Evolutionary conservation across 1,140 invertebrate species (phyloP), one percentile per base, ranked within the genome.

Genomic region (Drosophila nigromelanica): DNA sequence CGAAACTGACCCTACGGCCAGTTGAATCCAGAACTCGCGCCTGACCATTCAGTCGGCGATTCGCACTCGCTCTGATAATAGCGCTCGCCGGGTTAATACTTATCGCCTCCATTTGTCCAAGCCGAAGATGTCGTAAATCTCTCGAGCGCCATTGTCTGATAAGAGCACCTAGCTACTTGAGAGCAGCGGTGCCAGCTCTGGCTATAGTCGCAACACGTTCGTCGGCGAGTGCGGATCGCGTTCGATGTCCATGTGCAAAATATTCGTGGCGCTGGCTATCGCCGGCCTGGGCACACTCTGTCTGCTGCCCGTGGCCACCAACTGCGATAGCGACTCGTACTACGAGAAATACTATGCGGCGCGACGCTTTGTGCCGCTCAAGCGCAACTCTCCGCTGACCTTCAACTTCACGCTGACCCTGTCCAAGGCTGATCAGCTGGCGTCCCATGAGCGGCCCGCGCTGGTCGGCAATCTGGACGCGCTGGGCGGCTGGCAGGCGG

Each of bases 271-370:
- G 10, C 43, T 81, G 24, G 70, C 67, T 35, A 50, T 78, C 52
- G 73, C 68, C 62, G 74, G 79, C 61, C 48, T 91, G 50, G 76
- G 76, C 42, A 56, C 80, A n/a, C 61, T 90, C 37, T 81, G 77
- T 56, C 75, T 76, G 15, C 51, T 91, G 37, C 89, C 89, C 3
- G 73, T 80, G 62, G 77, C 79, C 40, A 87, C 80, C 4, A 76
- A 80, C 14, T 91, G 90, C 27, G 90, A 91, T 51, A 81, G 86
- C 27, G 80, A 79, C 5, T 91, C 89, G n/a, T 91, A 91, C 56
- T 91, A 91, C 55, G 90, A 91, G 47, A 91, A 91, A 47, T 91
- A 91, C 30, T 91, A 90, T 55, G 85, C 86, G 0, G 82, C 90
- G 0, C 66, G 90, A 6, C 82, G 90, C 12, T 91, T 81, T 30